A percentile compares a stretch with the other conserved stretches of the same genome.
Evolutionary conservation across 2,888 invertebrate species (phyloP).

Genomic region (Epinotia ramella): DNA sequence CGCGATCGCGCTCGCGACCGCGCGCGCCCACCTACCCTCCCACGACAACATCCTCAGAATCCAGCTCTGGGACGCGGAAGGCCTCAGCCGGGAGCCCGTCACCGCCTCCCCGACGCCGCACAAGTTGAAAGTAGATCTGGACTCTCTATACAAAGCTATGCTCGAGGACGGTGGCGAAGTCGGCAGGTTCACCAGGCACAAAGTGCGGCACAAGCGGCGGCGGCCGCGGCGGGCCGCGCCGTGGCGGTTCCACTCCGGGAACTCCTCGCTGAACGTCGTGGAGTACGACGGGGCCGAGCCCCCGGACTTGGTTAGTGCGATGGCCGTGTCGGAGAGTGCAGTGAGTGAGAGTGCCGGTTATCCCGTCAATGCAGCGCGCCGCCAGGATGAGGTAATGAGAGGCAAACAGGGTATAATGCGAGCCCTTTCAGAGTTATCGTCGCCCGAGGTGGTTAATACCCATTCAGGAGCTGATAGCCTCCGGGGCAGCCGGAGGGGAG

Average conservation of each 20-base stretch:
- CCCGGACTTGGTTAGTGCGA: constrained; percentile 79
- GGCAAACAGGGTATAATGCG: constrained; percentile 67
- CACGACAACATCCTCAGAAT: constrained; percentile 80
- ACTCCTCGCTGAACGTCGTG: constrained; percentile 79
- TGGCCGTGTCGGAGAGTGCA: constrained; percentile 61
- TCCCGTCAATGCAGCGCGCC: constrained; percentile 71
- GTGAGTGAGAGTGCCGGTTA: constrained; percentile 79
- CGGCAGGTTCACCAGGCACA: constrained; percentile 75
- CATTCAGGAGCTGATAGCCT: constrained; percentile 78
- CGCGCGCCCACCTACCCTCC: constrained; percentile 75
- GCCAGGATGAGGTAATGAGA: constrained; percentile 78
- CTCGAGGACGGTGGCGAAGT: constrained; percentile 71
- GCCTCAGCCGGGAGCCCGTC: constrained; percentile 72
- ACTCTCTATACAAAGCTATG: constrained; percentile 76
- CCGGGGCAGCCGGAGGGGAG: constrained; percentile 69
- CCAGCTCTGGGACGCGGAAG: constrained; percentile 81
- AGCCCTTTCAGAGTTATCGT: constrained; percentile 78
- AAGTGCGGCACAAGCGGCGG: constrained; percentile 80
- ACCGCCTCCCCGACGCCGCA: constrained; percentile 54
- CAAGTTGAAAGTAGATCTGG: constrained; percentile 74
- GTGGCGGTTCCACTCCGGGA: constrained; percentile 84
- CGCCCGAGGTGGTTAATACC: constrained; percentile 80
- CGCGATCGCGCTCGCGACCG: constrained; percentile 71
- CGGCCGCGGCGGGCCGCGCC: constrained; percentile 74
- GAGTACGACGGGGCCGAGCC: constrained; percentile 83